Evolutionary conservation across 92 coral and sea anemone species (phyloP), one percentile per base, ranked within the genome.

Genomic region (Meandrina meandrites): DNA sequence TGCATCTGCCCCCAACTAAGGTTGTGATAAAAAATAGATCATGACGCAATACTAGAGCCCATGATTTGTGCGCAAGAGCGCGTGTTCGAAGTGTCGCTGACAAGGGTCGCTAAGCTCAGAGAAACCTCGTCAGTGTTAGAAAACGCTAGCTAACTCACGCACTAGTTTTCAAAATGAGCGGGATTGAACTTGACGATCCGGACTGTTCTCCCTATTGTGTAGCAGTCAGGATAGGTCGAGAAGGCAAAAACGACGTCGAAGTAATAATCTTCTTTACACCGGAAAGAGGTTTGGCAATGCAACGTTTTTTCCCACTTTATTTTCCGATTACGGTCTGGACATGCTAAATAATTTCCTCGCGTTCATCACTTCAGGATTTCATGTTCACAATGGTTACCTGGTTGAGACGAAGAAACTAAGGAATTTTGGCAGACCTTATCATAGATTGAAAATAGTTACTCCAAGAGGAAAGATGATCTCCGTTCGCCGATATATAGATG

Each of bases 331-430:
- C 64, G 81, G 1, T 10, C 17, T 24, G 36, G 7, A 28, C 1
- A 7, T 17, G 64, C 27, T 7, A 54, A 14, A 2, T 5, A 34
- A 31, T 5, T 12, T 3, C 8, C 53, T 4, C 53, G 53, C 1
- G 53, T 48, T 9, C 12, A 48, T 48, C 53, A 48, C 53, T 48
- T 48, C 1, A 74, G 80, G 27, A 56, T 73, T 72, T 30, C 54
- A 73, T 16, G 56, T 83, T 72, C 80, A 83, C 30, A 83, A 73
- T 18, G 87, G 87, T 35, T 83, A 72, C 21, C 42, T 73, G 7
- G 79, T 58, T 27, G 58, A 57, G 57, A 24, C 21, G 27, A 73
- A 3, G 17, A 0, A 0, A 36, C 4, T 17, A 1, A 0, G 17
- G 8, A 27, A 6, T 5, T 17, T 7, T 6, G 87, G 72, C 54